Base-by-base conservation (phyloP, 2,113 vertebrate species). In the Maccullochella peelii region DNA sequence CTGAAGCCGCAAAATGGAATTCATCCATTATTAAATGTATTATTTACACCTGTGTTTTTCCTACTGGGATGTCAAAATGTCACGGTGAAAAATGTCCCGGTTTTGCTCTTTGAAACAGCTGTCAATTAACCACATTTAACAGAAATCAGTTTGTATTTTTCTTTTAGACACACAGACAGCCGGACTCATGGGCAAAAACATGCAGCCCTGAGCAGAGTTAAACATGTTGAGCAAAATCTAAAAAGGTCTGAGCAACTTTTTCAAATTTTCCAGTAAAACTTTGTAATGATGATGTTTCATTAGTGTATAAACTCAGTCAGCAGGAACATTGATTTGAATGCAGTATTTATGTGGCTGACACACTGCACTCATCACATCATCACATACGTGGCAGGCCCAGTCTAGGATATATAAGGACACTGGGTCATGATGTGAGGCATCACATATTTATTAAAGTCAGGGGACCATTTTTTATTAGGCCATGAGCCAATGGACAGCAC, bases 261-360 rank as follows among this genome's bases (percentile, higher is more conserved):
- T 42, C 8, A 25, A 54, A 77, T 44, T 16, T 52, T 23, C 30
- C 38, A 68, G 73, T 11, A 7, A 36, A 84, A 79, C 65, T 16
- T 75, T 61, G 18, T 78, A 47, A 77, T 10, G 59, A n/a, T 27
- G 23, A 40, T 55, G 23, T 23, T 50, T 58, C 6, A 52, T 72
- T 40, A 52, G 18, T 10, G 25, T 42, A 58, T 23, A 58, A 65
- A 30, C 9, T 57, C 23, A 71, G 36, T 36, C 54, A 40, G 40
- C 55, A 68, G 58, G 38, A 80, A 86, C 73, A 86, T 73, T 77
- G 6, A 84, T 88, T 72, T 74, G 18, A 55, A 80, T 91, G 61
- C 11, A 85, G n/a, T 75, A 83, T 85, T 74, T 38, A 87, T 86
- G 62, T 27, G 0, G 14, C 57, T 40, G 54, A 71, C 55, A 21